Percentiles rank a stretch among this genome's conserved stretches.
Conservation (phyloP, 2,113 vertebrate species). For the Bos javanicus region DNA sequence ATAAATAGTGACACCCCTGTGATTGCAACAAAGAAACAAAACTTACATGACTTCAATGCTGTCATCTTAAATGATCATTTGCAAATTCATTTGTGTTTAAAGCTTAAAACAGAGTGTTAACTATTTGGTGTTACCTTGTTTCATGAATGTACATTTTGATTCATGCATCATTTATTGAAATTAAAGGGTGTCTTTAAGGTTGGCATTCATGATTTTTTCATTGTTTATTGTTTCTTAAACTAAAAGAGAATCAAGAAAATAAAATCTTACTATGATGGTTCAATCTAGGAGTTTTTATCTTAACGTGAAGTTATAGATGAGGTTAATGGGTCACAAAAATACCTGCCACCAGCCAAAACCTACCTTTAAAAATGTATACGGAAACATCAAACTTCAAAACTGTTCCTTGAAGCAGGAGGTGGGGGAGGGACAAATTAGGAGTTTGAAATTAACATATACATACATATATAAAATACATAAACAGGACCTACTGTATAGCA, state of each 20-base stretch:
- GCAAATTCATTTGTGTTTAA: slow-evolving; percentile 20
- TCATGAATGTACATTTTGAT: background rate
- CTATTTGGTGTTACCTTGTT: background rate
- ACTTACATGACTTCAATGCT: background rate
- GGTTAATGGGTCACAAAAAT: background rate
- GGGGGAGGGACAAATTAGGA: background rate
- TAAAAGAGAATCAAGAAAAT: background rate
- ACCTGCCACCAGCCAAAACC: background rate
- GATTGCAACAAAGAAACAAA: background rate
- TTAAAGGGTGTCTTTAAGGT: background rate
- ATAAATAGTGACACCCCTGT: background rate
- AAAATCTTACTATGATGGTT: background rate
- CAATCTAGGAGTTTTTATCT: background rate
- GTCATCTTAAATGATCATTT: background rate
- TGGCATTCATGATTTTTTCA: background rate
- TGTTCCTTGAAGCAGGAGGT: background rate
- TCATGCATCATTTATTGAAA: slow-evolving; percentile 5
- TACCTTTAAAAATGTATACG: background rate
- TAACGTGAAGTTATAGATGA: background rate
- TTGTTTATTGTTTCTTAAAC: background rate
- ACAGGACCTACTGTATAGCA: background rate
- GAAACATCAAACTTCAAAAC: background rate
- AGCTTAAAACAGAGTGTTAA: background rate
- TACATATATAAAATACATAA: background rate
- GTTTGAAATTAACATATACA: background rate